Conservation (phyloP, 2,113 vertebrate species). For the Platysteira castanea region DNA sequence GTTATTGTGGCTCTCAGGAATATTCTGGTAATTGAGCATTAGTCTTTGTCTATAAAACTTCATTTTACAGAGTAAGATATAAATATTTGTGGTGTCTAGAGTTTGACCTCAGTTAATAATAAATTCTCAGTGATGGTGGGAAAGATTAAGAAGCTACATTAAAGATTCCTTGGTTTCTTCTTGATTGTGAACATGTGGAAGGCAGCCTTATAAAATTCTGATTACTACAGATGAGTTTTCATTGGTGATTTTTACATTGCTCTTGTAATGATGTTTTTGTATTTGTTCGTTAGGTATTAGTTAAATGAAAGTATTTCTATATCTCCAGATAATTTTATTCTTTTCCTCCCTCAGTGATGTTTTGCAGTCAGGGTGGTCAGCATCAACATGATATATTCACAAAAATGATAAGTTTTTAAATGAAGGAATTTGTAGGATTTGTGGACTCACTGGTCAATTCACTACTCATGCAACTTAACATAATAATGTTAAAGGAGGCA, state of each 20-base stretch:
- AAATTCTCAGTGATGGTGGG: background rate
- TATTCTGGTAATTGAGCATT: background rate
- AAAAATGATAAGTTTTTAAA: background rate
- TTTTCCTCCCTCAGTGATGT: background rate
- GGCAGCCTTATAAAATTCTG: background rate
- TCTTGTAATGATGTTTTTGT: background rate
- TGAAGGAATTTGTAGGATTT: background rate
- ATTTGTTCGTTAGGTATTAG: background rate
- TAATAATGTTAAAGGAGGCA: background rate
- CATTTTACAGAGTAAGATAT: background rate
- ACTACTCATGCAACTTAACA: background rate
- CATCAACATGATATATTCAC: background rate
- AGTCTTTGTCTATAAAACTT: background rate
- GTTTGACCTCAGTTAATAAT: background rate
- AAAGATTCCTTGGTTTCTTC: background rate
- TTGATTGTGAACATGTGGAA: background rate
- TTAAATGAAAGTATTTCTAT: background rate
- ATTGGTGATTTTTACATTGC: background rate
- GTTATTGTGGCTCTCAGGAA: background rate
- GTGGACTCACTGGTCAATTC: background rate
- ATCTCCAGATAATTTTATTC: background rate
- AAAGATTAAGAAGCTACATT: background rate
- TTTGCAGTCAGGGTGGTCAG: background rate
- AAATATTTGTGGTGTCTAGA: background rate
- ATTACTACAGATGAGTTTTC: background rate